Evolutionary conservation across 2,113 vertebrate species (phyloP).

Genomic region (Struthidea cinerea): DNA sequence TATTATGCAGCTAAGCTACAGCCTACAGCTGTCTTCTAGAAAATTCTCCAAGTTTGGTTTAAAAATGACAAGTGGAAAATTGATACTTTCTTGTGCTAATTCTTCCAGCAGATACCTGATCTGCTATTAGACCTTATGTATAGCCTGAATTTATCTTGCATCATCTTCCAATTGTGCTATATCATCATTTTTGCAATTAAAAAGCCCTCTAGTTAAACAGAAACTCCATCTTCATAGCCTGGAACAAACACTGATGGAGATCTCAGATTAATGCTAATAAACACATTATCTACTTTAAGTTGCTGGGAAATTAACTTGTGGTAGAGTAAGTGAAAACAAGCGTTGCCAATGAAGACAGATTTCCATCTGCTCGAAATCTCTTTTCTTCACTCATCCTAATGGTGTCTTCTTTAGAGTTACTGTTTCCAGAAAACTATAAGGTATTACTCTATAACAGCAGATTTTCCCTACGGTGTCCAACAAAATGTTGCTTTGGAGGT

Average conservation of each 20-base stretch:
- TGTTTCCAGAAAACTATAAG: neutral
- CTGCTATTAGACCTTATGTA: neutral
- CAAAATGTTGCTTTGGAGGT: neutral
- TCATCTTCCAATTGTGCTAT: neutral
- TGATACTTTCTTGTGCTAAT: neutral
- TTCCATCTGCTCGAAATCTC: neutral
- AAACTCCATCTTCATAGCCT: neutral
- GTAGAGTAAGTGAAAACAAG: constrained; percentile 10
- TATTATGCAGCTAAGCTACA: neutral
- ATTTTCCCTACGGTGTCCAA: neutral
- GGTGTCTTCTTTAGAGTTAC: neutral
- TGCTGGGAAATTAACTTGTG: constrained; percentile 7
- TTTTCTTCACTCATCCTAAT: neutral
- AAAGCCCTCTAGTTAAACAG: neutral
- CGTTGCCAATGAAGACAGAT: neutral
- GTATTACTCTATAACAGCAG: neutral
- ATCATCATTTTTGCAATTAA: neutral
- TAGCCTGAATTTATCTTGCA: neutral
- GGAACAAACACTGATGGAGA: neutral
- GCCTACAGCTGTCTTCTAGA: neutral
- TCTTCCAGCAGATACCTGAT: neutral
- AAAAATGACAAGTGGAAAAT: neutral
- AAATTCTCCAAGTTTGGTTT: neutral
- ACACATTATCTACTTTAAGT: constrained; percentile 4
- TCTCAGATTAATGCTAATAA: neutral